A percentile compares a stretch with the other conserved stretches of the same genome.
Conservation (phyloP, 2,113 vertebrate genomes). For the Micronisus gabar region DNA sequence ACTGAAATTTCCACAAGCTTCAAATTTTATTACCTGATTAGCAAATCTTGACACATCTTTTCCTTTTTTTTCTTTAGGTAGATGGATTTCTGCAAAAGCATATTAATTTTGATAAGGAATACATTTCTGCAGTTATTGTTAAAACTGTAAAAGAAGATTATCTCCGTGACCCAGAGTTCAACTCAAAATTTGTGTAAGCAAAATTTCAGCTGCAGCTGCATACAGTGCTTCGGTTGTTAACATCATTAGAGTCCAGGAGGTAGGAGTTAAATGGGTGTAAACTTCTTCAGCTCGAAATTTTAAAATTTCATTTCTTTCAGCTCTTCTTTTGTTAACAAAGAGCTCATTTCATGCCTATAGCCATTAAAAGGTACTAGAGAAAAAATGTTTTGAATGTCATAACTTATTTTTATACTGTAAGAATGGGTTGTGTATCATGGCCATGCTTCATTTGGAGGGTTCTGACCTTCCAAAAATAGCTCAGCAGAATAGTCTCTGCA, state of each 20-base stretch:
- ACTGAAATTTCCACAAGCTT: background rate
- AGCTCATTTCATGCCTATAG: background rate
- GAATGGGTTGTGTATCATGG: background rate
- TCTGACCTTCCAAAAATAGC: slow-evolving; percentile 4
- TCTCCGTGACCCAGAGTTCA: slow-evolving; percentile 78
- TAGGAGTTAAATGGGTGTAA: background rate
- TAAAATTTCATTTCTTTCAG: background rate
- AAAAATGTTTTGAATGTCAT: background rate
- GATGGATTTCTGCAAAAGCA: slow-evolving; percentile 75
- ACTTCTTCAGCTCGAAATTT: background rate
- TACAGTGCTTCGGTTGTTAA: slow-evolving; percentile 77
- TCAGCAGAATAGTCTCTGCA: background rate
- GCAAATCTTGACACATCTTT: background rate
- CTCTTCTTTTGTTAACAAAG: background rate
- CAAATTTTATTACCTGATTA: background rate
- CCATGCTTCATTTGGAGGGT: background rate
- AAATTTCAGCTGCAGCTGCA: slow-evolving; percentile 76
- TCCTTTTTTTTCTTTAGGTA: slow-evolving; percentile 45
- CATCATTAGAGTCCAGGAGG: slow-evolving; percentile 77
- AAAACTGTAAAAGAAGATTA: slow-evolving; percentile 74
- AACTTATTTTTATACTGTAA: background rate
- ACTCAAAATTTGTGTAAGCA: slow-evolving; percentile 76
- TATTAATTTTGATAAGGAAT: slow-evolving; percentile 80
- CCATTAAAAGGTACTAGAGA: background rate
- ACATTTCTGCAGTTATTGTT: slow-evolving; percentile 70